Conservation (phyloP, 2,888 invertebrate genomes). For the Calliphora vomitoria region DNA sequence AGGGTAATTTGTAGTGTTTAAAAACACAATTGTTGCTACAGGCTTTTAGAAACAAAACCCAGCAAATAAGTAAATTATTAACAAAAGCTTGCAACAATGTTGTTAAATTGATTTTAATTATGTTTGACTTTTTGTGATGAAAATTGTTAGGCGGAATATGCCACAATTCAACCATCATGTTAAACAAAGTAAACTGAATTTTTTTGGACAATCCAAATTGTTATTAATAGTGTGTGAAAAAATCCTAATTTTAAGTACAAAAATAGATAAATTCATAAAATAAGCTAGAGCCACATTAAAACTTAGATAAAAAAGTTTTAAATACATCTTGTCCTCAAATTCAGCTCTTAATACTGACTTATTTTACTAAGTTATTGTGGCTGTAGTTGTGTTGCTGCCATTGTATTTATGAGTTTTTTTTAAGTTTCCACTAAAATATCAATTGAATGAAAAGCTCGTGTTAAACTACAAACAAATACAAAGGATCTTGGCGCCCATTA, state of each 20-base stretch:
- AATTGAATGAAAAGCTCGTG: conserved; percentile 59
- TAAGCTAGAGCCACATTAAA: too few relatives aligned
- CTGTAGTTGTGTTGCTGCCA: not conserved
- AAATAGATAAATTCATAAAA: too few relatives aligned
- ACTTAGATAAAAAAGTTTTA: too few relatives aligned
- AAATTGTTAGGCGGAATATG: not conserved
- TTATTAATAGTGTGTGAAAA: too few relatives aligned
- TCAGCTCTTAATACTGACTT: too few relatives aligned
- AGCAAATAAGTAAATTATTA: not conserved
- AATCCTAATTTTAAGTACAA: too few relatives aligned
- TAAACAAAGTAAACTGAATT: too few relatives aligned
- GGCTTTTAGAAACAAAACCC: not conserved
- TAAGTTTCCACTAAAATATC: conserved; percentile 22
- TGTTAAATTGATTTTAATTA: conserved; percentile 12
- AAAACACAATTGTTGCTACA: conserved; percentile 41
- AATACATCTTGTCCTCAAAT: too few relatives aligned
- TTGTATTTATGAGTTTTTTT: conserved; percentile 4
- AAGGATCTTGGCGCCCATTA: conserved; percentile 65
- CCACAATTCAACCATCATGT: too few relatives aligned
- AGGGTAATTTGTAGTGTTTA: not conserved
- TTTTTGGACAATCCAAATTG: too few relatives aligned
- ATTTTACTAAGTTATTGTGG: too few relatives aligned
- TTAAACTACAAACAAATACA: conserved; percentile 61
- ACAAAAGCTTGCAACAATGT: conserved; percentile 5
- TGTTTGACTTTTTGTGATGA: conserved; percentile 13